A percentile compares a stretch with the other conserved stretches of the same genome.
Conservation (phyloP, 2,888 invertebrate genomes). For the Lathronympha strigana region DNA sequence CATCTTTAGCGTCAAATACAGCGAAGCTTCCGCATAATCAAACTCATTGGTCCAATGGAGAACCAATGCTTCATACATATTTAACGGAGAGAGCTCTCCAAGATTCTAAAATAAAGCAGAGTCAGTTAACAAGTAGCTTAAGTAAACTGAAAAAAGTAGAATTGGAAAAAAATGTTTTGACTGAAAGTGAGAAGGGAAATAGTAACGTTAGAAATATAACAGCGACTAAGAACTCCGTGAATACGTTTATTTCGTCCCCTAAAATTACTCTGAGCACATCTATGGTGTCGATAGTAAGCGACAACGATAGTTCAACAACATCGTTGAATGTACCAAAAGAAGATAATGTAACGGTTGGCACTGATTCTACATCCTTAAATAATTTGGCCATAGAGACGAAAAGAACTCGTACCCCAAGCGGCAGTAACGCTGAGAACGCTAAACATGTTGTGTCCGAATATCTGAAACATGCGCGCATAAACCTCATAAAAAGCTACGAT, state of each 20-base stretch:
- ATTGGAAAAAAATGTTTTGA: slow-evolving; percentile 60
- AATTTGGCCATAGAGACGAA: slow-evolving; percentile 55
- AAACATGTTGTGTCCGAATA: slow-evolving; percentile 87
- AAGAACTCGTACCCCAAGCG: slow-evolving; percentile 57
- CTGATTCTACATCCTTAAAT: slow-evolving; percentile 48
- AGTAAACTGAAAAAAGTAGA: slow-evolving; percentile 71
- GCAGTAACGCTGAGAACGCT: slow-evolving; percentile 78
- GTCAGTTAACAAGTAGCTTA: slow-evolving; percentile 77
- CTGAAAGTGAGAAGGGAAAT: slow-evolving; percentile 56
- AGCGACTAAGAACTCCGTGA: slow-evolving; percentile 48
- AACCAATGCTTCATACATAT: slow-evolving; percentile 88
- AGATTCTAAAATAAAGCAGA: slow-evolving; percentile 89
- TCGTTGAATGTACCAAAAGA: slow-evolving; percentile 53
- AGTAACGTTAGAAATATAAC: slow-evolving; percentile 49
- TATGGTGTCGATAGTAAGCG: slow-evolving; percentile 51
- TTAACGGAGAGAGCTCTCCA: slow-evolving; percentile 88
- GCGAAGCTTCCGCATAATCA: slow-evolving; percentile 85
- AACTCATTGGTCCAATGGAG: slow-evolving; percentile 84
- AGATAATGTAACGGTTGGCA: slow-evolving; percentile 49
- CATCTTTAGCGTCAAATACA: slow-evolving; percentile 86
- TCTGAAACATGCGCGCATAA: slow-evolving; percentile 85
- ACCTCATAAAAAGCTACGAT: slow-evolving; percentile 71
- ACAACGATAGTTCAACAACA: slow-evolving; percentile 50
- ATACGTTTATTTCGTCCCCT: slow-evolving; percentile 50
- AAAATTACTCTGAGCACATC: slow-evolving; percentile 49